A percentile compares a stretch with the other conserved stretches of the same genome.
Conservation (phyloP, 2,113 vertebrate species). For the Oceanodroma tethys region DNA sequence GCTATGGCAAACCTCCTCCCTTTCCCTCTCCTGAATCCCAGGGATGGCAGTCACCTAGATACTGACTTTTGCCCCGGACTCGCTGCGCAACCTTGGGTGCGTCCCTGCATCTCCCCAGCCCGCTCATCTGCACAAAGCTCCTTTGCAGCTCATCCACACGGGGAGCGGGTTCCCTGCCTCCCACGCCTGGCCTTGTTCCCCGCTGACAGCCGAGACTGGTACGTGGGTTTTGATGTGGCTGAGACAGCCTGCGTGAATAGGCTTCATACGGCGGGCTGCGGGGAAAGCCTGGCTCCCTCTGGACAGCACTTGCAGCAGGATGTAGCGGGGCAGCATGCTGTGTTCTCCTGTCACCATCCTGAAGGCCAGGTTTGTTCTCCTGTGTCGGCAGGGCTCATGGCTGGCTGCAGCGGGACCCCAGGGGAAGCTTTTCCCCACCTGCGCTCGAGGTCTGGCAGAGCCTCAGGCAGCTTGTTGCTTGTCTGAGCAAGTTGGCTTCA, state of each 20-base stretch:
- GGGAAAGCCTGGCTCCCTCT: neutral
- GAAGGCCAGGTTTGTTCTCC: neutral
- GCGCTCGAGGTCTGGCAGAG: neutral
- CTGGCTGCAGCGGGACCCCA: neutral
- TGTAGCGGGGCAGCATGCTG: neutral
- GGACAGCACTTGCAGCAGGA: neutral
- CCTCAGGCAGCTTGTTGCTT: neutral
- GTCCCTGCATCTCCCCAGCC: neutral
- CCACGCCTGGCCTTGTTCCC: neutral
- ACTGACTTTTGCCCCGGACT: neutral
- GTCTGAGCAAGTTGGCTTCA: neutral
- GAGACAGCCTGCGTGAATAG: neutral
- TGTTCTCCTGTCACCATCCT: neutral
- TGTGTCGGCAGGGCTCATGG: neutral
- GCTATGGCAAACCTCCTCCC: neutral
- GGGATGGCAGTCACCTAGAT: neutral
- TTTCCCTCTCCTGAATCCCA: neutral
- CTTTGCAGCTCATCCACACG: neutral
- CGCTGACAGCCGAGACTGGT: neutral
- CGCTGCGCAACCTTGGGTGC: neutral
- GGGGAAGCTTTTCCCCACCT: neutral
- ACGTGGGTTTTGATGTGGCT: neutral
- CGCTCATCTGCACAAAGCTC: neutral
- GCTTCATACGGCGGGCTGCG: rapidly evolving
- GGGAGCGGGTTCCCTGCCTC: neutral